Conservation (phyloP, 2,797 vertebrate genomes). For the Rhinichthys osculus region DNA sequence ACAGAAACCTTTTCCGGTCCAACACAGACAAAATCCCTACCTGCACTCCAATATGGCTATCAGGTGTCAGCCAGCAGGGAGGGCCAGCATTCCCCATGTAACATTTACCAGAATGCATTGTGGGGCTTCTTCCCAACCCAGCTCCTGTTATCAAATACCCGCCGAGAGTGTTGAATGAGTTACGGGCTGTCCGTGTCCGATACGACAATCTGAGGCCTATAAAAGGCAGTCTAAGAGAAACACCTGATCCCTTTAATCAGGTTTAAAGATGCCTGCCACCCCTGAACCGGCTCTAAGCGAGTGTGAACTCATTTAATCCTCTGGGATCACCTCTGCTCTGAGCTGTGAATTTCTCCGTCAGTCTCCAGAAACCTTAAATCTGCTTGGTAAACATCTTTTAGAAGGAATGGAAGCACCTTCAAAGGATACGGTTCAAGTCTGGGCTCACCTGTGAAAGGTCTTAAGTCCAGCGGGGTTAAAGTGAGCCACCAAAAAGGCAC, state of each 20-base stretch:
- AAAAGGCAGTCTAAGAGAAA: slow-evolving; percentile 24
- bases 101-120: slow-evolving; percentile 42
- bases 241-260: slow-evolving; percentile 54
- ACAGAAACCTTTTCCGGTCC: slow-evolving; percentile 29
- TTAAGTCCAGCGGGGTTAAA: slow-evolving; percentile 37
- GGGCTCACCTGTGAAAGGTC: slow-evolving; percentile 45
- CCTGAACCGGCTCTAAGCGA: slow-evolving; percentile 30
- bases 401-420: slow-evolving; percentile 25
- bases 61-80: slow-evolving; percentile 36
- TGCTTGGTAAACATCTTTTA: slow-evolving; percentile 52
- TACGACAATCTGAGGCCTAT: slow-evolving; percentile 31
- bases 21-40: slow-evolving; percentile 27
- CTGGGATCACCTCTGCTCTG: slow-evolving; percentile 32
- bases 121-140: slow-evolving; percentile 15
- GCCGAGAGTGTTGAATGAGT: slow-evolving; percentile 18
- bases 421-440: slow-evolving; percentile 49
- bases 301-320: slow-evolving; percentile 51
- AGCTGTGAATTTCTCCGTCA: slow-evolving; percentile 13
- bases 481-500: neutral
- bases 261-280: slow-evolving; percentile 40
- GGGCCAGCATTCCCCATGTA: slow-evolving; percentile 30
- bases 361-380: slow-evolving; percentile 38
- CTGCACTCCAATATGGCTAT: slow-evolving; percentile 48
- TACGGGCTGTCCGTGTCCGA: slow-evolving; percentile 13
- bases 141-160: slow-evolving; percentile 38